phyloP scores from a whole-genome alignment of 2,888 invertebrate genomes.

The Caenorhabditis macrosperma region DNA sequence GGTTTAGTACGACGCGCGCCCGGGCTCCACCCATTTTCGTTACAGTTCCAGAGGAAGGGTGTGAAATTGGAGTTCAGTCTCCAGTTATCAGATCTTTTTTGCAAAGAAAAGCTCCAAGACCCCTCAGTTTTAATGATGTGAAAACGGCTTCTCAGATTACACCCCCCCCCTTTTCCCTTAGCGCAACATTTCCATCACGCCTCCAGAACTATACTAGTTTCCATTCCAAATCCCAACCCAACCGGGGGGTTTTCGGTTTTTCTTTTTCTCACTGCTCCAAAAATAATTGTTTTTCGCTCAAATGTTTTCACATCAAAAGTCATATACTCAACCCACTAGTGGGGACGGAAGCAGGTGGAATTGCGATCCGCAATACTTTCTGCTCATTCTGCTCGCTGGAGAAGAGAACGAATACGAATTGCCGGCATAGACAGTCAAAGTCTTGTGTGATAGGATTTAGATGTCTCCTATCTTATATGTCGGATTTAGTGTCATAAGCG shows the following conservation, averaged over 20 bases:
- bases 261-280: neutral
- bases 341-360: slow-evolving; percentile 19
- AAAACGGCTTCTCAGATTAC: slow-evolving; percentile 50
- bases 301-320: slow-evolving; percentile 50
- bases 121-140: slow-evolving; percentile 50
- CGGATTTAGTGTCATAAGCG: too few relatives aligned
- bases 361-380: slow-evolving; percentile 6
- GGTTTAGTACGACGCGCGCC: slow-evolving; percentile 7
- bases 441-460: too few relatives aligned
- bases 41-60: neutral
- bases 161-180: too few relatives aligned
- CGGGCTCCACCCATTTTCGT: neutral
- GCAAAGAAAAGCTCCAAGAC: neutral
- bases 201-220: slow-evolving; percentile 42
- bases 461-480: too few relatives aligned
- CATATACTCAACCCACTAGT: slow-evolving; percentile 48
- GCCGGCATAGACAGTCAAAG: too few relatives aligned
- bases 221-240: slow-evolving; percentile 16
- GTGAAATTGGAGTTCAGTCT: neutral
- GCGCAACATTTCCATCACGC: slow-evolving; percentile 26
- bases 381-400: slow-evolving; percentile 14
- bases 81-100: neutral
- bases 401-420: too few relatives aligned
- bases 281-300: slow-evolving; percentile 47
- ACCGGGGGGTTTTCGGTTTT: slow-evolving; percentile 1